Conservation (phyloP, 2,797 vertebrate genomes). For the Galago senegalensis region DNA sequence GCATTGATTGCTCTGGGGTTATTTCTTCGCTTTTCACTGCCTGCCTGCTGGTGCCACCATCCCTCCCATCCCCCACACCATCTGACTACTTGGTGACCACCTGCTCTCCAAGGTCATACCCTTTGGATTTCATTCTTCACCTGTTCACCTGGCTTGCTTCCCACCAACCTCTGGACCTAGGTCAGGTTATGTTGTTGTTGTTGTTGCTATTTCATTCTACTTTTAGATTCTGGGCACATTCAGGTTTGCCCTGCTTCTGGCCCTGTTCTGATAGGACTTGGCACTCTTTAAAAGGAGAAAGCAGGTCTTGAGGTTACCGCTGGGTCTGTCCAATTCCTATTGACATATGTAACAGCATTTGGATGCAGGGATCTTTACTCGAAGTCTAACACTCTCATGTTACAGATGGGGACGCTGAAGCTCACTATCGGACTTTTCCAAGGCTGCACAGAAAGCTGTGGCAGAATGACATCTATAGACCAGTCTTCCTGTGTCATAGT, state of each 20-base stretch:
- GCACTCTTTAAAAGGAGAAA: not conserved
- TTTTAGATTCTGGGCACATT: not conserved
- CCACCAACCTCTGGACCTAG: constrained; percentile 55
- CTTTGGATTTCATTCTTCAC: constrained; percentile 32
- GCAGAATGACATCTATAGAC: not conserved
- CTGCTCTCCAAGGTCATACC: constrained; percentile 68
- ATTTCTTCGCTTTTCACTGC: constrained; percentile 26
- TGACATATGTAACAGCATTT: not conserved
- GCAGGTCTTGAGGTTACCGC: not conserved
- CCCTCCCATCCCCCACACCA: constrained; percentile 67
- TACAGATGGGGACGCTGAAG: not conserved
- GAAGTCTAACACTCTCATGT: not conserved
- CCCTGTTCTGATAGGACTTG: not conserved
- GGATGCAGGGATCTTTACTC: not conserved
- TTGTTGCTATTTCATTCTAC: not conserved
- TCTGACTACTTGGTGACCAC: constrained; percentile 81
- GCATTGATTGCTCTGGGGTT: constrained; percentile 38
- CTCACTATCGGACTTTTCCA: not conserved
- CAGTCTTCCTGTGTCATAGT: not conserved
- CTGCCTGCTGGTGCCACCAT: constrained; percentile 66
- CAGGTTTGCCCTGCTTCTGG: not conserved
- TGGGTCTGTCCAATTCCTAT: not conserved
- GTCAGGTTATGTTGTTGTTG: not conserved
- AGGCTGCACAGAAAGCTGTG: not conserved
- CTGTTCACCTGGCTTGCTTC: constrained; percentile 14